Conservation (phyloP, 2,888 invertebrate species). For the Druceiella hillmani region DNA sequence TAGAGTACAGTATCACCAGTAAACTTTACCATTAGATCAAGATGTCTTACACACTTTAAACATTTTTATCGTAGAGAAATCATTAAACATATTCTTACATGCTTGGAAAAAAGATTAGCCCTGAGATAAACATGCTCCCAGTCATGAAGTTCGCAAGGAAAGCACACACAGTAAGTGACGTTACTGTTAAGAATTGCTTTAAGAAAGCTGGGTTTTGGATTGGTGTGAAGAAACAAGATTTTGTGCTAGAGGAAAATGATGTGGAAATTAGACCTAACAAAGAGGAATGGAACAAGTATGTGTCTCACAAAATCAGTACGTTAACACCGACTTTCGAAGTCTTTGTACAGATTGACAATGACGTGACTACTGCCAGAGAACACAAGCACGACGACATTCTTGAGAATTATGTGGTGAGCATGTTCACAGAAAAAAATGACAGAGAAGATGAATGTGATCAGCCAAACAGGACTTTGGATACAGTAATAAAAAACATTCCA, state of each 20-base stretch:
- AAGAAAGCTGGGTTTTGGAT: too few species aligned
- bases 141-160: too few species aligned
- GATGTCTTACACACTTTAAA: too few species aligned
- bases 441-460: conserved; percentile 24
- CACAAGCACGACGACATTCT: too few species aligned
- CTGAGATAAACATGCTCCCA: too few species aligned
- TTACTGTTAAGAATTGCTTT: conserved; percentile 17
- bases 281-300: conserved; percentile 22
- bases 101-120: too few species aligned
- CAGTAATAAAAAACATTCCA: conserved; percentile 21
- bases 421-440: conserved; percentile 20
- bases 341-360: conserved; percentile 20
- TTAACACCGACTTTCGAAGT: conserved; percentile 15
- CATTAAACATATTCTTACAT: too few species aligned
- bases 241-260: conserved; percentile 20
- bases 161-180: conserved; percentile 23
- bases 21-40: too few species aligned
- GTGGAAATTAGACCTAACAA: conserved; percentile 21
- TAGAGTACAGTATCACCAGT: too few species aligned
- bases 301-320: conserved; percentile 16
- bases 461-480: conserved; percentile 22
- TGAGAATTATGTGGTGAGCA: conserved; percentile 17
- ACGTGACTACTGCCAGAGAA: too few species aligned
- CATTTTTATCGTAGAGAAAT: too few species aligned
- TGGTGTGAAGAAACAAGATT: conserved; percentile 18